Conservation (phyloP, 64 coral and sea anemone species). For the Exaiptasia diaphana region DNA sequence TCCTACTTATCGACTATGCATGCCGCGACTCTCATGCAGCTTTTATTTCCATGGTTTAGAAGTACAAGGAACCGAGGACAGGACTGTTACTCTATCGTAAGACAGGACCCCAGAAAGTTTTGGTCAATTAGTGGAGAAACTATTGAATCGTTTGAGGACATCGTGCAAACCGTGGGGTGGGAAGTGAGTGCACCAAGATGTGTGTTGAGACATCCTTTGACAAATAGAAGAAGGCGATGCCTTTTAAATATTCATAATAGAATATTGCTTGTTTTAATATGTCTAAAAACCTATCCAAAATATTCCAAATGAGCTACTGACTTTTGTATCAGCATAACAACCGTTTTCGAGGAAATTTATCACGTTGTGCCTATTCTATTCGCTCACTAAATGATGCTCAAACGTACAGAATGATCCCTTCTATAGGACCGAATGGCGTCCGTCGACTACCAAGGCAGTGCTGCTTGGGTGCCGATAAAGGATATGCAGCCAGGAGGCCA, state of each 20-base stretch:
- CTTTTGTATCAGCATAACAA: background rate
- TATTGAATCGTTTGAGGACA: background rate
- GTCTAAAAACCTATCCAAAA: background rate
- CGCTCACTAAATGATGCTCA: background rate
- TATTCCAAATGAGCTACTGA: background rate
- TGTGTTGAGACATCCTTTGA: background rate
- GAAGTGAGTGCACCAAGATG: background rate
- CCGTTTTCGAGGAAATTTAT: background rate
- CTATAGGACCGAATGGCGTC: slow-evolving; percentile 5
- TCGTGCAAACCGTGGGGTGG: slow-evolving; percentile 3
- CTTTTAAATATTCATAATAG: slow-evolving; percentile 1
- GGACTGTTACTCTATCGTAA: background rate
- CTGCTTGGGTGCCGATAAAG: background rate
- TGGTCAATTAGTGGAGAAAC: slow-evolving; percentile 3
- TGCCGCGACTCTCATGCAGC: too few relatives aligned
- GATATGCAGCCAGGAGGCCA: background rate
- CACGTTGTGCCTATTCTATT: slow-evolving; percentile 14
- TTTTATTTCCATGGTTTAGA: too few relatives aligned
- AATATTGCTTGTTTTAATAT: background rate
- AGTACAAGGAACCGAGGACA: background rate
- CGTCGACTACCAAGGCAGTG: background rate
- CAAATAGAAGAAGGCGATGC: slow-evolving; percentile 8
- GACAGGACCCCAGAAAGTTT: background rate
- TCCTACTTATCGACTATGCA: too few relatives aligned
- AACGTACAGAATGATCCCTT: background rate